Evolutionary conservation across 2,113 vertebrate species (phyloP), one percentile per base, ranked within the genome.

Genomic region (Anhinga rufa): DNA sequence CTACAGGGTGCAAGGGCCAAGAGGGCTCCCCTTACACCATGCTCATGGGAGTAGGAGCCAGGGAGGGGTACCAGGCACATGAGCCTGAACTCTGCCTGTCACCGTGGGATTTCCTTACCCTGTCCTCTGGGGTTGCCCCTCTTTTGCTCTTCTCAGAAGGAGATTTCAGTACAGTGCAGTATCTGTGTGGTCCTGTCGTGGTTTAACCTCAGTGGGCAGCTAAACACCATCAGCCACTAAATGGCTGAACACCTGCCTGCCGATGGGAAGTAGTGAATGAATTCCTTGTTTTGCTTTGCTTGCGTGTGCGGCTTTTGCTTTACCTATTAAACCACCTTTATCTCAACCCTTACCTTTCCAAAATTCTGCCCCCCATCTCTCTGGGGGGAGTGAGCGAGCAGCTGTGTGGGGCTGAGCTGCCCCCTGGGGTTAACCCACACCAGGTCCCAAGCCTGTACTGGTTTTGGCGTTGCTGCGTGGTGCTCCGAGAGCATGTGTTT

Each of bases 1-100:
- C 60, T 46, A 8, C 10, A 12, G 54, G 26, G 21, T 29, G 18
- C 46, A 44, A 32, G 51, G 68, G 34, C 40, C 48, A 52, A 2
- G 1, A 82, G 40, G 32, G 32, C 17, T 72, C 17, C 9, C 2
- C 15, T 75, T 24, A 17, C 1, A 0, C n/a, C 88, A 34, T 2
- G 2, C 18, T 70, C 42, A 3, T 0, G 0, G 52, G 6, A 3
- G 28, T 8, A 26, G 62, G 44, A 60, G 42, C 4, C 1, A 12
- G 46, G 24, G 3, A 7, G 19, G 6, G 12, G 13, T n/a, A 17
- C 72, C 52, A 44, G 44, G 10, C 9, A 48, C 38, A 0, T 3
- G 20, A 52, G 16, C 72, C 51, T 89, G 64, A 68, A 6, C 24
- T 48, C 34, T 80, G 57, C 51, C 62, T 64, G 11, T 76, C 49